A percentile compares a stretch with the other conserved stretches of the same genome.
Evolutionary conservation across 1,140 invertebrate species (phyloP).

Genomic region (Bombus confusus): DNA sequence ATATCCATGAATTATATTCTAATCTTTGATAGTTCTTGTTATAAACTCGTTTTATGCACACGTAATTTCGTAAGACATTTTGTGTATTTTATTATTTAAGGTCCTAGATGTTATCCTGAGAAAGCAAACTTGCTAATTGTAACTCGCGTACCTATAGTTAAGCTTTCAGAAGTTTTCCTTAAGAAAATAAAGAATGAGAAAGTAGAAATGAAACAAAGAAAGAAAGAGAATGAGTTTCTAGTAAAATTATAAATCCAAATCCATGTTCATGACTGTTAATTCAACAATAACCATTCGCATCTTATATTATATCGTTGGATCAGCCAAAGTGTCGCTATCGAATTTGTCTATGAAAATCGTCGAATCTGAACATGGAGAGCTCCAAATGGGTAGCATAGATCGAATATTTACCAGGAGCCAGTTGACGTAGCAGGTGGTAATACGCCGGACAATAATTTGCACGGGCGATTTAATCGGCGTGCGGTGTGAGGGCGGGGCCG

Average conservation of each 20-base stretch:
- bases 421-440: slow-evolving; percentile 53
- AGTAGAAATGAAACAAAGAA: background rate
- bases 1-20: too few relatives aligned
- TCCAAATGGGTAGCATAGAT: background rate
- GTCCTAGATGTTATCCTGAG: too few relatives aligned
- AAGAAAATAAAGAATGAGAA: background rate
- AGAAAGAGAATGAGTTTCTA: background rate
- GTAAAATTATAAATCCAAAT: too few relatives aligned
- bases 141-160: background rate
- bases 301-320: too few relatives aligned
- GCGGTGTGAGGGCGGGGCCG: slow-evolving; percentile 24
- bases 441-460: slow-evolving; percentile 54
- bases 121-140: background rate
- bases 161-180: background rate
- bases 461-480: slow-evolving; percentile 61
- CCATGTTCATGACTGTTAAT: too few relatives aligned
- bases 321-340: background rate
- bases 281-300: too few relatives aligned
- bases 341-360: background rate
- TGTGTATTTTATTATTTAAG: too few relatives aligned
- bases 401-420: background rate
- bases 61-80: too few relatives aligned
- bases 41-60: too few relatives aligned
- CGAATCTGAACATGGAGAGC: background rate
- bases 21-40: too few relatives aligned